phyloP scores from a whole-genome alignment of 2,888 invertebrate genomes.

The Aphidius colemani region DNA sequence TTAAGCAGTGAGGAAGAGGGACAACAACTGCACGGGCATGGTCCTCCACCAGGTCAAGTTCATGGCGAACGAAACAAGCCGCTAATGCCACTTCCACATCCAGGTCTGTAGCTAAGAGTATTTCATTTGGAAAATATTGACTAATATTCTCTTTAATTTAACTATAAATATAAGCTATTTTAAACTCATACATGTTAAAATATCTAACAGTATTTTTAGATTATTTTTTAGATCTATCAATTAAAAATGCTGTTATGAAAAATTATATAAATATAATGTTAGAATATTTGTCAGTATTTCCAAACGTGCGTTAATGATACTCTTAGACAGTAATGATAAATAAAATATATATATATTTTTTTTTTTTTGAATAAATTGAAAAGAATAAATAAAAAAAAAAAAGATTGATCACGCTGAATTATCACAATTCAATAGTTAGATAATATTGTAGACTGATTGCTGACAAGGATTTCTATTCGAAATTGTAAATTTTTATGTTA shows the following conservation, averaged over 20 bases:
- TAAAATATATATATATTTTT: slow-evolving; percentile 29
- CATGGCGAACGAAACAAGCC: slow-evolving; percentile 58
- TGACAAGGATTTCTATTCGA: slow-evolving; percentile 7
- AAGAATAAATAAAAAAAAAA: too few species aligned
- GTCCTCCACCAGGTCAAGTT: slow-evolving; percentile 49
- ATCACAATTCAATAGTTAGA: not conserved
- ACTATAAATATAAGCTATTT: not conserved
- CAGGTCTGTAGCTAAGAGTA: slow-evolving; percentile 61
- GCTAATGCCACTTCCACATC: slow-evolving; percentile 58
- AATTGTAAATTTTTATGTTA: not conserved
- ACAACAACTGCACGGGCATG: slow-evolving; percentile 52
- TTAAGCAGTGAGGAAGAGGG: slow-evolving; percentile 59
- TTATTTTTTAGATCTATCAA: not conserved
- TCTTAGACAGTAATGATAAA: slow-evolving; percentile 48
- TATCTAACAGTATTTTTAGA: too few species aligned
- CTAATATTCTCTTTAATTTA: slow-evolving; percentile 39
- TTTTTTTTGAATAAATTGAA: slow-evolving; percentile 6
- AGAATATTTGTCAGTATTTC: slow-evolving; percentile 48
- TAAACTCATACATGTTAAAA: slow-evolving; percentile 1
- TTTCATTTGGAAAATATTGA: slow-evolving; percentile 49
- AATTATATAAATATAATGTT: not conserved
- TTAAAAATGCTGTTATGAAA: not conserved
- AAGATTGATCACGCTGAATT: too few species aligned
- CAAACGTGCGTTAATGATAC: slow-evolving; percentile 38
- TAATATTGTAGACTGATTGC: slow-evolving; percentile 11